A percentile compares a stretch with the other conserved stretches of the same genome.
These are phyloP conservation scores for Xanthostigma xanthostigma DNA, from an alignment of 2,888 invertebrate genomes.

Conservation along the genomic window DNA sequence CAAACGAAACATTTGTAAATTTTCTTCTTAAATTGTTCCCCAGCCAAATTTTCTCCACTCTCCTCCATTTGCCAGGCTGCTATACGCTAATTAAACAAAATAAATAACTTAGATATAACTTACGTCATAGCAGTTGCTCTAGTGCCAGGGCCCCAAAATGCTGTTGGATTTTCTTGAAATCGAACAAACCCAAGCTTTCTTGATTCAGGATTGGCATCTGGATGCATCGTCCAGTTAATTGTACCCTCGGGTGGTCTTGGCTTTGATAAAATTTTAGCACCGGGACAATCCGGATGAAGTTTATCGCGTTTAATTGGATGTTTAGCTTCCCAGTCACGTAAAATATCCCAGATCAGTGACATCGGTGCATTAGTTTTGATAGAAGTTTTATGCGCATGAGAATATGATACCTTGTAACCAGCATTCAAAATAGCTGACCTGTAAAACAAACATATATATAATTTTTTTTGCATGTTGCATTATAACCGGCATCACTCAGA, in stretches of 20 bases:
- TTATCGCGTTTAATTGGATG: constrained; percentile 52
- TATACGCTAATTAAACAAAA: too few relatives aligned
- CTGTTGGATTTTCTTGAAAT: constrained; percentile 75
- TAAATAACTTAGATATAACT: constrained; percentile 19
- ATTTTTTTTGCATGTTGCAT: too few relatives aligned
- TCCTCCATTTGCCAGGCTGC: too few relatives aligned
- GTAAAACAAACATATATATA: constrained; percentile 18
- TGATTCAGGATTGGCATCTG: constrained; percentile 68
- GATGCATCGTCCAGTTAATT: constrained; percentile 35
- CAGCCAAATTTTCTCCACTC: too few relatives aligned
- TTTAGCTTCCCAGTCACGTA: constrained; percentile 61
- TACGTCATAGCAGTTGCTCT: constrained; percentile 57
- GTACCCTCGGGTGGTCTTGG: constrained; percentile 32
- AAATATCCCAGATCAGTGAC: constrained; percentile 78
- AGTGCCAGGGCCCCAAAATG: constrained; percentile 85
- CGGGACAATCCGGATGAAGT: constrained; percentile 32
- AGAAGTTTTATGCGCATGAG: constrained; percentile 77
- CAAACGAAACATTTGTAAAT: too few relatives aligned
- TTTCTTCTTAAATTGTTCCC: too few relatives aligned
- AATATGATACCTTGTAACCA: constrained; percentile 81
- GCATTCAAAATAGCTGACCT: constrained; percentile 84
- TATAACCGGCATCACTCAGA: too few relatives aligned
- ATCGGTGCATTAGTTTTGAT: constrained; percentile 88
- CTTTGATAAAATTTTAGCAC: constrained; percentile 38
- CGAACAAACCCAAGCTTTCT: constrained; percentile 54